Evolutionary conservation across 2,113 vertebrate genomes (phyloP), one percentile per base, ranked within the genome.

Genomic region (Furnarius figulus): DNA sequence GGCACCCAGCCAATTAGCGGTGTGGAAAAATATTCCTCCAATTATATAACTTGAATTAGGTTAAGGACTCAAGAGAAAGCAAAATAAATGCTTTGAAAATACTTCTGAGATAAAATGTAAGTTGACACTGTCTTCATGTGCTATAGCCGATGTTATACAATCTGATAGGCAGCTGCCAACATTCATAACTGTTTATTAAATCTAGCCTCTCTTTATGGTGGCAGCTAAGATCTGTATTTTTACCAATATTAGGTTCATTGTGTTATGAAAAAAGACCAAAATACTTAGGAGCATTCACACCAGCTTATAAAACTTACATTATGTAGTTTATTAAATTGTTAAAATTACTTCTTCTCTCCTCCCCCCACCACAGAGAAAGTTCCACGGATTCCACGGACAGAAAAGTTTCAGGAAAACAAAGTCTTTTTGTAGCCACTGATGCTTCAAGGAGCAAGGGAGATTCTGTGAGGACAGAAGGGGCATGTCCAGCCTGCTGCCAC

Each of bases 181-280:
- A 88, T 97, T 98, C 97, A 98, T 98, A 98, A 98, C 97, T 97
- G 97, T 98, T 98, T 98, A 98, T 98, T 98, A 98, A 97, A 98
- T 98, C 98, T 98, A 97, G 91, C 94, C 95, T 97, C 95, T 97
- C 96, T 98, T 98, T 97, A 97, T 96, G 95, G 98, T 82, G 70
- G 95, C 98, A 98, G 97, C 95, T 95, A 97, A 98, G 97, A 98
- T 98, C 97, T 97, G 97, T 97, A 98, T 98, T 98, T 98, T 98
- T 98, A 98, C 97, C 98, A 98, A 98, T 98, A 98, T 98, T 97
- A 98, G 97, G 97, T 98, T 98, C 98, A 97, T 95, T 98, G 97
- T 98, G 95, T 98, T 98, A 98, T 96, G 97, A 98, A 97, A 98
- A 97, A 97, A 98, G 97, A 98, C 98, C 98, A 98, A 98, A 98